Conservation (phyloP, 2,888 invertebrate species). For the Phragmatobia fuliginosa region DNA sequence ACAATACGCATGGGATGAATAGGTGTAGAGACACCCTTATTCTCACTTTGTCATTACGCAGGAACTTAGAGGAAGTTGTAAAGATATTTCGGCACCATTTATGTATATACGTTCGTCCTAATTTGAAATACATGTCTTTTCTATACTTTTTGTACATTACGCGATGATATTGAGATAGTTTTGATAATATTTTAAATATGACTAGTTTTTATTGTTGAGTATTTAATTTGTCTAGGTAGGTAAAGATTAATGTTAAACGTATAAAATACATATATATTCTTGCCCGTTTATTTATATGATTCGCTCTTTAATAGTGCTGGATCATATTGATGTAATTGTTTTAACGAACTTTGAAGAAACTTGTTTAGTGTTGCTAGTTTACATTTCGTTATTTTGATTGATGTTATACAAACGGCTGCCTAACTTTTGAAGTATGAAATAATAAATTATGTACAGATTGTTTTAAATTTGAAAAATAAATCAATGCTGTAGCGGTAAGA, state of each 20-base stretch:
- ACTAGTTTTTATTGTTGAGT: too few species aligned
- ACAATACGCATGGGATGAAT: too few species aligned
- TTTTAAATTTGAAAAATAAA: not conserved
- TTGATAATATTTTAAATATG: too few species aligned
- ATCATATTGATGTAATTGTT: not conserved
- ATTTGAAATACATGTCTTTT: too few species aligned
- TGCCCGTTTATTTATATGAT: not conserved
- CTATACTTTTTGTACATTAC: too few species aligned
- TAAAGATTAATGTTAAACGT: not conserved
- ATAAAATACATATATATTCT: too few species aligned
- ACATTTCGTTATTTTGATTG: not conserved
- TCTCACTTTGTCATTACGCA: too few species aligned
- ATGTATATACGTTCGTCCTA: too few species aligned
- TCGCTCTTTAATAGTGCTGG: not conserved
- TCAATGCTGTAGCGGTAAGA: not conserved
- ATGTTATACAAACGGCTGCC: not conserved
- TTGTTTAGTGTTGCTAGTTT: not conserved
- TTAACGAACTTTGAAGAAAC: not conserved
- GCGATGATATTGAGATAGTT: too few species aligned
- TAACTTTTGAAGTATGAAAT: not conserved
- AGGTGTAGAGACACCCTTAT: too few species aligned
- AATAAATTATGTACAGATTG: slow-evolving; percentile 1
- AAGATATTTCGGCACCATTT: too few species aligned
- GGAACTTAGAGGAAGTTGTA: too few species aligned
- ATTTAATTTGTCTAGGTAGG: not conserved